Evolutionary conservation across 2,797 vertebrate species (phyloP).

Genomic region (Carduelis carduelis): DNA sequence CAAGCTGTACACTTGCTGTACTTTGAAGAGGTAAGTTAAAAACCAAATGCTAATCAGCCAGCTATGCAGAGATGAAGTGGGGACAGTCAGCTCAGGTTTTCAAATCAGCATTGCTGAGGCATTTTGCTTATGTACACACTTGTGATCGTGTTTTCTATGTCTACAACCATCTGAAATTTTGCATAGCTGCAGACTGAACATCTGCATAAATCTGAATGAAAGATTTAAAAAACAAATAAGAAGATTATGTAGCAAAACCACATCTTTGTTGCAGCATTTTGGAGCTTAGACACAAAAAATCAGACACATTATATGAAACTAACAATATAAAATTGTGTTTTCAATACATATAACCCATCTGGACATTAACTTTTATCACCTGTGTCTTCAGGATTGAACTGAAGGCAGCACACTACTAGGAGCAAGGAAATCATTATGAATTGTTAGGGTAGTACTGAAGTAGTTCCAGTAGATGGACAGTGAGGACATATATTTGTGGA

Average conservation of each 20-base stretch:
- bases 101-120: constrained; percentile 4
- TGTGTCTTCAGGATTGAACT: not conserved
- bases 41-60: constrained; percentile 28
- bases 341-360: not conserved
- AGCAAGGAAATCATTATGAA: not conserved
- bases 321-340: not conserved
- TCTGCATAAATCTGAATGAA: constrained; percentile 54
- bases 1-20: not conserved
- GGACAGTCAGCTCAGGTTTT: constrained; percentile 49
- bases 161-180: constrained; percentile 35
- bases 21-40: constrained; percentile 52
- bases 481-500: not conserved
- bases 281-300: constrained; percentile 31
- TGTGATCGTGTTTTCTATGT: not conserved
- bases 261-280: constrained; percentile 27
- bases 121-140: constrained; percentile 57
- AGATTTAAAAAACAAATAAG: constrained; percentile 36
- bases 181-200: constrained; percentile 53
- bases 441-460: not conserved
- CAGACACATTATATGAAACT: not conserved
- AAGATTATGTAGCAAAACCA: constrained; percentile 40
- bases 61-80: not conserved
- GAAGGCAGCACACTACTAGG: not conserved
- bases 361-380: not conserved
- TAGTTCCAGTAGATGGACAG: not conserved